Conservation (phyloP, 2,888 invertebrate species). For the Nezara viridula region DNA sequence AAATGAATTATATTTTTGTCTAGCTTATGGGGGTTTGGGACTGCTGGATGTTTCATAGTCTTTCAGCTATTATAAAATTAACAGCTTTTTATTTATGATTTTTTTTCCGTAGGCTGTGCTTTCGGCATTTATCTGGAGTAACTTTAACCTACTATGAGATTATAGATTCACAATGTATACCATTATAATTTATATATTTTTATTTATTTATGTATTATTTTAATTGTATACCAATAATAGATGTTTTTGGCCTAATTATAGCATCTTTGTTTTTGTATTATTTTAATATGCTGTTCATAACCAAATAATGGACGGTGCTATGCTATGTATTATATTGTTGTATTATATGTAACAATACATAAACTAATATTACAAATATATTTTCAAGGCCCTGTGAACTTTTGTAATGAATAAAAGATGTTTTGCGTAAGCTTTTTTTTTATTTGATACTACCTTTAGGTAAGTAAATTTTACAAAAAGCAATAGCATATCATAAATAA, state of each 20-base stretch:
- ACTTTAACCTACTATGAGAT: neutral
- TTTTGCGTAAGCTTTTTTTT: slow-evolving; percentile 12
- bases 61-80: neutral
- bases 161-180: neutral
- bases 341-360: slow-evolving; percentile 52
- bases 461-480: too few species aligned
- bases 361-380: slow-evolving; percentile 51
- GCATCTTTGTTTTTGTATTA: neutral
- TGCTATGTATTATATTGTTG: slow-evolving; percentile 55
- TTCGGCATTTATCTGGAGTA: neutral
- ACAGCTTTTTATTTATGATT: neutral
- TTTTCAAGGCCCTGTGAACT: slow-evolving; percentile 54
- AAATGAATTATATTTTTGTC: neutral
- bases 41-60: neutral
- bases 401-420: slow-evolving; percentile 55
- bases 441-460: too few species aligned
- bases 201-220: neutral
- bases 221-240: neutral
- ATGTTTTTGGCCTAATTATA: neutral
- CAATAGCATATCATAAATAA: too few species aligned
- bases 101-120: neutral
- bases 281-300: slow-evolving; percentile 22
- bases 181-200: neutral
- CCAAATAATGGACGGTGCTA: slow-evolving; percentile 53
- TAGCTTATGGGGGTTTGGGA: neutral